Percentiles rank a stretch among this genome's conserved stretches.
Conservation (phyloP, 2,113 vertebrate species). For the Acrocephalus kingi region DNA sequence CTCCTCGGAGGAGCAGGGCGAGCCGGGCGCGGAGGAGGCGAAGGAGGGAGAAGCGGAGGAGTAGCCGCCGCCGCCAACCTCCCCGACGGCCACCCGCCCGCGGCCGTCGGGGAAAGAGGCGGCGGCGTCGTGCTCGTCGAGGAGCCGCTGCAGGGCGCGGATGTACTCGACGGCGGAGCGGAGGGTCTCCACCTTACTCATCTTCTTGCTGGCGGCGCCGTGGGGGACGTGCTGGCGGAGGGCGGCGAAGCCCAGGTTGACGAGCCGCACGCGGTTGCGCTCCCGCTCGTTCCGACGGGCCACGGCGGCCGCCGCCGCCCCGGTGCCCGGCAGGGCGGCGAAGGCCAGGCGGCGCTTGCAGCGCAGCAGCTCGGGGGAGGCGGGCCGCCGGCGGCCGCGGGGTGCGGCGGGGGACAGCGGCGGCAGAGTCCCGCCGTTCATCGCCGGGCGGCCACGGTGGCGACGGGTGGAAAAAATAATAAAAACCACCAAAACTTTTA, state of each 20-base stretch:
- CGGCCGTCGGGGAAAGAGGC: conserved; percentile 83
- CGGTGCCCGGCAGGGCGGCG: conserved; percentile 67
- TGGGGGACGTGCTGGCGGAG: conserved; percentile 93
- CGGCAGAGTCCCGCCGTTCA: too few relatives aligned
- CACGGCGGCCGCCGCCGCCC: conserved; percentile 81
- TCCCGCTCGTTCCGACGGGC: conserved; percentile 93
- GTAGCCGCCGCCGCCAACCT: conserved; percentile 23
- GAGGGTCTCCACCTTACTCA: conserved; percentile 98
- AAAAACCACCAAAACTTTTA: too few relatives aligned
- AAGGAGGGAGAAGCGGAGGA: conserved; percentile 82
- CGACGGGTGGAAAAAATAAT: too few relatives aligned
- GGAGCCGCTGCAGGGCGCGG: conserved; percentile 88
- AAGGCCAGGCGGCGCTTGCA: background rate
- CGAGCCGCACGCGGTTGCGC: conserved; percentile 92
- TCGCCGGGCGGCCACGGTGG: too few relatives aligned
- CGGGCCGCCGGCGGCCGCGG: background rate
- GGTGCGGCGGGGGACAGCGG: too few relatives aligned
- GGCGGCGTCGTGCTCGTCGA: conserved; percentile 89
- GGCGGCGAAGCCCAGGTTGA: conserved; percentile 96
- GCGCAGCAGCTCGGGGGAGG: background rate
- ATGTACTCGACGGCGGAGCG: conserved; percentile 96
- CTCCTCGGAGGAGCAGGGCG: conserved; percentile 89
- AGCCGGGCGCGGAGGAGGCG: conserved; percentile 84
- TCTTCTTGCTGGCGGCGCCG: conserved; percentile 93
- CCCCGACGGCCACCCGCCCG: conserved; percentile 72